phyloP scores from a whole-genome alignment of 2,113 vertebrate genomes.

The Natator depressus region DNA sequence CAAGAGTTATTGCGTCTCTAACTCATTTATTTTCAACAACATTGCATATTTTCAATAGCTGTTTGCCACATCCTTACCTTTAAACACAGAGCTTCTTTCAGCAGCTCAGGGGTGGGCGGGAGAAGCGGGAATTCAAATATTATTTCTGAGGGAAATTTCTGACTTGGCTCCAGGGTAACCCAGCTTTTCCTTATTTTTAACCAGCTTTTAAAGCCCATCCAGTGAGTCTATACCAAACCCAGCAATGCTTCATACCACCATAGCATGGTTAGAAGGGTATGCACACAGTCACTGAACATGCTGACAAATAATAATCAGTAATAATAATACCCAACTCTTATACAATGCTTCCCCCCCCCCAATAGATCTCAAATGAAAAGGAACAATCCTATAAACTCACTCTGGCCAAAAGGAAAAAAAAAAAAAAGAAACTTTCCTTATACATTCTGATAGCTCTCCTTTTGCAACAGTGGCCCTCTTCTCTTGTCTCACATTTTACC shows the following conservation, averaged over 20 bases:
- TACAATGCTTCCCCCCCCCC: too few relatives aligned
- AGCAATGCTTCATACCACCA: background rate
- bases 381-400: background rate
- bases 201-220: conserved; percentile 56
- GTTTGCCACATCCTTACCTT: conserved; percentile 72
- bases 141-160: conserved; percentile 66
- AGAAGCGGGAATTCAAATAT: conserved; percentile 54
- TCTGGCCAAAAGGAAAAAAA: background rate
- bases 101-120: conserved; percentile 9
- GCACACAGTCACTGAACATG: background rate
- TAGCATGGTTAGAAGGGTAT: background rate
- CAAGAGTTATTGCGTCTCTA: conserved; percentile 58
- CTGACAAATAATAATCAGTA: background rate
- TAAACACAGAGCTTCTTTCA: conserved; percentile 77
- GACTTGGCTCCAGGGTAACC: conserved; percentile 48
- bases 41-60: conserved; percentile 77
- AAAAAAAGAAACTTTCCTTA: background rate
- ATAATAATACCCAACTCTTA: too few relatives aligned
- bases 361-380: background rate
- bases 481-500: background rate
- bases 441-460: background rate
- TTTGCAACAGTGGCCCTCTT: background rate
- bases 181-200: conserved; percentile 60
- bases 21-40: conserved; percentile 70
- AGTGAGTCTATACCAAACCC: background rate